Evolutionary conservation across 2,888 invertebrate species (phyloP).

Genomic region (Caenorhabditis auriculariae): DNA sequence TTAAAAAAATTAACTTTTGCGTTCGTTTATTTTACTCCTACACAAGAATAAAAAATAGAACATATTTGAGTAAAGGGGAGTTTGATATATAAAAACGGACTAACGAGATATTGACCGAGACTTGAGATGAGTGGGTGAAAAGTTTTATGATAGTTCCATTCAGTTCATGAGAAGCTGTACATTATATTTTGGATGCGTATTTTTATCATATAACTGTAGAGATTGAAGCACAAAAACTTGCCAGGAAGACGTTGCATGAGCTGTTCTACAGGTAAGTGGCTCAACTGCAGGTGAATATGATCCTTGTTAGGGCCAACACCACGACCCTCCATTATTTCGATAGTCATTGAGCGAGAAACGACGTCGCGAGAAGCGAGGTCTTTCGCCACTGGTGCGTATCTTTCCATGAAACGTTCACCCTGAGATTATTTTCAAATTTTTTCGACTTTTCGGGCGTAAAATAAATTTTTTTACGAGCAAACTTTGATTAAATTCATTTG

Average conservation of each 20-base stretch:
- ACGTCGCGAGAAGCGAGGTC: conserved; percentile 97
- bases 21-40: no score
- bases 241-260: conserved; percentile 70
- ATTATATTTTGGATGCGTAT: no score
- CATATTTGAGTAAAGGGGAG: not conserved
- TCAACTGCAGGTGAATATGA: conserved; percentile 74
- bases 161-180: no score
- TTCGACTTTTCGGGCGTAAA: not conserved
- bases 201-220: no score
- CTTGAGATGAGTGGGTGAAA: no score
- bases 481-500: not conserved
- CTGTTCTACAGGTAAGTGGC: conserved; percentile 93
- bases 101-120: no score
- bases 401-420: conserved; percentile 79
- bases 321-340: conserved; percentile 78
- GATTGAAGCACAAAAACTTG: conserved; percentile 5
- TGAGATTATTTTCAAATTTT: conserved; percentile 64
- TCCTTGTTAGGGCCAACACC: conserved; percentile 86
- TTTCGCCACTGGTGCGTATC: conserved; percentile 94
- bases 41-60: not conserved
- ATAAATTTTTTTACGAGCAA: not conserved
- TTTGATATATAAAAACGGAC: no score
- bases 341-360: conserved; percentile 93
- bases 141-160: no score
- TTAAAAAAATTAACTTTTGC: no score